These are phyloP conservation scores for Petaurus breviceps DNA, from an alignment of 2,113 vertebrate species.

Conservation along the genomic window DNA sequence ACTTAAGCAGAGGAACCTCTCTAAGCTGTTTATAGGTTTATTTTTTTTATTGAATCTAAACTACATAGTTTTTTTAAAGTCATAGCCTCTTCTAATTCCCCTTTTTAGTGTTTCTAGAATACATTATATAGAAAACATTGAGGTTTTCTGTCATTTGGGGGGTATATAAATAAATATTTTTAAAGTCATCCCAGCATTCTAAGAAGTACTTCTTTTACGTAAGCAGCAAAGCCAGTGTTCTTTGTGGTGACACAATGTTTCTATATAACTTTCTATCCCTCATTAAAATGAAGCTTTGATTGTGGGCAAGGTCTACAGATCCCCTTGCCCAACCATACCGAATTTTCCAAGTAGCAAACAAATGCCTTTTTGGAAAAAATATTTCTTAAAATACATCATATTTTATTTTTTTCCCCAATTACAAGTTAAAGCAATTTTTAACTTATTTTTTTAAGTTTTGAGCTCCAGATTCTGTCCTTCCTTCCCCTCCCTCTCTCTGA, in stretches of 20 bases:
- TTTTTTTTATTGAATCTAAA: background rate
- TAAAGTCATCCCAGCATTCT: background rate
- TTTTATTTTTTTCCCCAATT: background rate
- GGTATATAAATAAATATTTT: background rate
- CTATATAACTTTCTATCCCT: background rate
- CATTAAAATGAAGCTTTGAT: background rate
- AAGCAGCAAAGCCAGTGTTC: background rate
- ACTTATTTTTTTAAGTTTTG: no score
- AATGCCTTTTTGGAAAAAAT: background rate
- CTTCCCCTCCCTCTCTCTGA: background rate
- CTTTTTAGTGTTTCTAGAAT: background rate
- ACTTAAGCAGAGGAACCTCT: background rate
- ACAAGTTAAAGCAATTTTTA: background rate
- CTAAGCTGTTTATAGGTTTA: background rate
- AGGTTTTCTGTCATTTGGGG: background rate
- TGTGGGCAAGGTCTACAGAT: background rate
- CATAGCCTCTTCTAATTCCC: background rate
- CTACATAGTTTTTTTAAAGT: background rate
- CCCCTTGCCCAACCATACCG: background rate
- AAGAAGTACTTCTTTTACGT: background rate
- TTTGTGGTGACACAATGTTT: background rate
- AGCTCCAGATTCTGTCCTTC: no score
- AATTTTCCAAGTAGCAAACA: background rate
- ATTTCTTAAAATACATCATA: background rate
- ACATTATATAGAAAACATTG: background rate